Percentiles rank a stretch among this genome's conserved stretches.
Evolutionary conservation across 2,113 vertebrate genomes (phyloP).

Genomic region (Heterocephalus glaber): DNA sequence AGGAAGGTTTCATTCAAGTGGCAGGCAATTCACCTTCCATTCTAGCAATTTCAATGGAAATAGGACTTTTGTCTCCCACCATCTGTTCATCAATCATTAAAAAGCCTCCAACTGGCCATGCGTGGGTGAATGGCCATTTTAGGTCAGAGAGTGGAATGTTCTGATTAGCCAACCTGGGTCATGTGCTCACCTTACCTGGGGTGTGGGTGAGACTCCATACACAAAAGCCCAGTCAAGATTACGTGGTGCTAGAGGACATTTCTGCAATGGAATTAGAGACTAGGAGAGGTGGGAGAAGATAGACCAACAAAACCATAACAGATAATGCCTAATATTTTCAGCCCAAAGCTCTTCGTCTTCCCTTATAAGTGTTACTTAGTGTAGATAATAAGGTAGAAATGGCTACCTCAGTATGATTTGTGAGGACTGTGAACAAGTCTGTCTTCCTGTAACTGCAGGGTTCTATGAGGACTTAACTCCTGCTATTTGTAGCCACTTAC

Average conservation of each 20-base stretch:
- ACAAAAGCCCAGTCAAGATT: neutral
- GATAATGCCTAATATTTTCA: neutral
- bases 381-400: neutral
- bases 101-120: neutral
- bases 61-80: neutral
- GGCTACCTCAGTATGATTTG: neutral
- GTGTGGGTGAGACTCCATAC: neutral
- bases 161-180: neutral
- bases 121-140: neutral
- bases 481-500: neutral
- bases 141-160: neutral
- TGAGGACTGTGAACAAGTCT: neutral
- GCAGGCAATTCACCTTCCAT: neutral
- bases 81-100: neutral
- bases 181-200: neutral
- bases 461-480: neutral
- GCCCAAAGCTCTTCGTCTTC: constrained; percentile 6
- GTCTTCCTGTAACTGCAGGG: neutral
- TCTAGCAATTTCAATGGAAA: neutral
- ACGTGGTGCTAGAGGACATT: neutral
- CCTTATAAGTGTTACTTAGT: neutral
- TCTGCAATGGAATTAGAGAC: neutral
- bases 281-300: neutral
- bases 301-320: neutral
- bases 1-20: constrained; percentile 10